A percentile compares a stretch with the other conserved stretches of the same genome.
phyloP scores from a whole-genome alignment of 2,797 vertebrate species.

The Gymnocypris eckloni region DNA sequence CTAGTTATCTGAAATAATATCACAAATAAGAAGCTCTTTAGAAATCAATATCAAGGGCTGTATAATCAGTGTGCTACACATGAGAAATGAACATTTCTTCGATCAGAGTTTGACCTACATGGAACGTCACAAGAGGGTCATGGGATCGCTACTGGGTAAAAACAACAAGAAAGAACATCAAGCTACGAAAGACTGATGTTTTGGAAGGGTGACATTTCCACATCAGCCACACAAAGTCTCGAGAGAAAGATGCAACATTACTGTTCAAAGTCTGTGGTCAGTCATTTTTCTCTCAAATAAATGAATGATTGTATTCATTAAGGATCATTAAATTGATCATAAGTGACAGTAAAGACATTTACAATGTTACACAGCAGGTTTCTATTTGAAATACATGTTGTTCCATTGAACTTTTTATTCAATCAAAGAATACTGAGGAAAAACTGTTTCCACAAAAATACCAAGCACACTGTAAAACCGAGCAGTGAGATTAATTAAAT shows the following conservation, averaged over 20 bases:
- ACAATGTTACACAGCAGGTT: background rate
- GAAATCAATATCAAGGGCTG: background rate
- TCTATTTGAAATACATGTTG: background rate
- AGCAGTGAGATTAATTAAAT: too few relatives aligned
- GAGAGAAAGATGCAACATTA: background rate
- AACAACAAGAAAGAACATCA: background rate
- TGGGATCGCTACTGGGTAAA: background rate
- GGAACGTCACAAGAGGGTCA: background rate
- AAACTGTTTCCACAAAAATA: background rate
- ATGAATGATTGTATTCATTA: background rate
- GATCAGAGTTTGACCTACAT: background rate
- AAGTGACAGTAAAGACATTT: background rate
- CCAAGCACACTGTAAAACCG: background rate
- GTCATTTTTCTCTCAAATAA: background rate
- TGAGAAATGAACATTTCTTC: background rate
- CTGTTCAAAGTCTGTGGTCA: background rate
- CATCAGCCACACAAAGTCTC: background rate
- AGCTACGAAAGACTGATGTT: background rate
- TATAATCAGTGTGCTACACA: background rate
- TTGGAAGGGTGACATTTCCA: background rate
- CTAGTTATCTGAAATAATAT: background rate
- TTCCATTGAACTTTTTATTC: background rate
- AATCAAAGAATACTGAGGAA: background rate
- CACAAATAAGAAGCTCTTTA: slow-evolving; percentile 1
- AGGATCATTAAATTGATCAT: background rate